Percentiles rank a stretch among this genome's conserved stretches.
These are phyloP conservation scores for Echinarachnius parma DNA, from an alignment of 53 echinoderm and acorn worm species.

Conservation along the genomic window DNA sequence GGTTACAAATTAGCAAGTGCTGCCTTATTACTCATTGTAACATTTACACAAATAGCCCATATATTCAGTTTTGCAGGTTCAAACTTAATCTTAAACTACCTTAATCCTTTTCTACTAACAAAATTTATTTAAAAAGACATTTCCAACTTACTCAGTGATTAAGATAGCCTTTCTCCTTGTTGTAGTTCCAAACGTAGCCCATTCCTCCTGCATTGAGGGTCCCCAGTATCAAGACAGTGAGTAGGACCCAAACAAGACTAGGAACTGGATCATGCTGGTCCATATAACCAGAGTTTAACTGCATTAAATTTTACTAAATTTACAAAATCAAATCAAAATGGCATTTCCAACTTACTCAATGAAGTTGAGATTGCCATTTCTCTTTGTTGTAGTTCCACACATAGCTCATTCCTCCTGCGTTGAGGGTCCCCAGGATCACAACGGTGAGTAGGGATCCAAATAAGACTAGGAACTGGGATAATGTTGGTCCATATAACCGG, in stretches of 20 bases:
- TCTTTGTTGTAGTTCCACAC: constrained; percentile 66
- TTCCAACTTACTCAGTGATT: constrained; percentile 93
- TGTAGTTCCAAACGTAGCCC: constrained; percentile 59
- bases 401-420: constrained; percentile 50
- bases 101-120: no score
- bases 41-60: no score
- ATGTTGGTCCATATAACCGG: no score
- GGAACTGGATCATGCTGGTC: constrained; percentile 94
- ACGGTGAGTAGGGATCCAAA: constrained; percentile 79
- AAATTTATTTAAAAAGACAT: no score
- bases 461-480: constrained; percentile 83
- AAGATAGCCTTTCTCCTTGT: constrained; percentile 54
- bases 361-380: constrained; percentile 68
- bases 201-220: constrained; percentile 49
- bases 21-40: no score
- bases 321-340: no score
- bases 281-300: no score
- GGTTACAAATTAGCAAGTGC: no score
- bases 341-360: constrained; percentile 92
- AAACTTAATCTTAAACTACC: no score
- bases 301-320: no score
- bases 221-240: constrained; percentile 55
- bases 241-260: constrained; percentile 81
- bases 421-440: constrained; percentile 38
- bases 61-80: no score